Percentiles rank a stretch among this genome's conserved stretches.
Evolutionary conservation across 2,113 vertebrate species (phyloP).

Genomic region (Struthidea cinerea): DNA sequence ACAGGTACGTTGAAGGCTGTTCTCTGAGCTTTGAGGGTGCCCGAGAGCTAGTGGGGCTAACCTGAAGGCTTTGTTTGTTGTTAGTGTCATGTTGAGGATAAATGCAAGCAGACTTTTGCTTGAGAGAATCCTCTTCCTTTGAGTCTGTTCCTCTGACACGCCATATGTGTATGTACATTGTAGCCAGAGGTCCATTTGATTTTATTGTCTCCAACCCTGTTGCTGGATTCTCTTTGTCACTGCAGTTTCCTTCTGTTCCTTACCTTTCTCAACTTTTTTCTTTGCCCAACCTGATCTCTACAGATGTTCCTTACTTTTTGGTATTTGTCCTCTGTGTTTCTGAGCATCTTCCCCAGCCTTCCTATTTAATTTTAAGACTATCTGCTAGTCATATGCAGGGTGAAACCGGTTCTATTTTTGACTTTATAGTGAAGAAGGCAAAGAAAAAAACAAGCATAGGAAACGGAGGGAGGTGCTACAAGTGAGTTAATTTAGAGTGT

Average conservation of each 20-base stretch:
- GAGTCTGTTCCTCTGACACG: neutral
- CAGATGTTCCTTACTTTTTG: neutral
- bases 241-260: neutral
- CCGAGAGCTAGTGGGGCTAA: neutral
- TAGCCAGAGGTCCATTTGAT: neutral
- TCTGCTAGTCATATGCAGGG: neutral
- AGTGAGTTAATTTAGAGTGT: neutral
- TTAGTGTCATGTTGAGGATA: neutral
- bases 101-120: neutral
- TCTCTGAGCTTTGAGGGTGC: neutral
- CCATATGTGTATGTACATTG: fast-evolving
- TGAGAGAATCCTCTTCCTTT: neutral
- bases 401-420: neutral
- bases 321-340: neutral
- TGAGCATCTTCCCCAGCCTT: neutral
- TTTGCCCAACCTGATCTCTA: neutral
- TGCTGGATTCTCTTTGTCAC: neutral
- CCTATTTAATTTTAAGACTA: neutral
- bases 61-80: neutral
- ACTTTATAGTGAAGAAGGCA: neutral
- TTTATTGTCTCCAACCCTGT: neutral
- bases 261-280: neutral
- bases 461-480: neutral
- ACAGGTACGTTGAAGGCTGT: slow-evolving; percentile 67
- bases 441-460: neutral